Percentiles rank a stretch among this genome's conserved stretches.
phyloP scores from a whole-genome alignment of 2,888 invertebrate species.

The Hybos culiciformis region DNA sequence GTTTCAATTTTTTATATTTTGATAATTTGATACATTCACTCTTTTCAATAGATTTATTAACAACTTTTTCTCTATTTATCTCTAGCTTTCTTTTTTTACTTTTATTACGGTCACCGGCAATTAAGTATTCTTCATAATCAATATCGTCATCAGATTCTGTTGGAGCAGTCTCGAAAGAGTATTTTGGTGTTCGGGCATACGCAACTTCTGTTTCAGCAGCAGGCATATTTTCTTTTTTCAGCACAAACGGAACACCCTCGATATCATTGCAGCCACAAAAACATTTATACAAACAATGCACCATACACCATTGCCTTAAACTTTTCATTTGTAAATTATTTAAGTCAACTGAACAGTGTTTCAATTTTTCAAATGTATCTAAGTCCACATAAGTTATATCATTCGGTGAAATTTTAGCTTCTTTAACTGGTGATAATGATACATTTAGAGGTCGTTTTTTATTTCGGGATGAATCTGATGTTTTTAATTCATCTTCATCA shows the following conservation, averaged over 20 bases:
- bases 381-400: conserved; percentile 21
- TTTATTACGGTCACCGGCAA: background rate
- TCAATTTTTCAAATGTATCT: conserved; percentile 20
- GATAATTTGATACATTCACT: background rate
- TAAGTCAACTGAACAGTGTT: conserved; percentile 27
- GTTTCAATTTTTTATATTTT: background rate
- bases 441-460: conserved; percentile 1
- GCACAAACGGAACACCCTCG: conserved; percentile 23
- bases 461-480: conserved; percentile 1
- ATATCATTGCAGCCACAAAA: conserved; percentile 40
- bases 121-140: background rate
- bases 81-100: background rate
- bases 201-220: conserved; percentile 22
- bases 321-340: conserved; percentile 29
- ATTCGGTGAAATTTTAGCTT: background rate
- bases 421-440: background rate
- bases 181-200: conserved; percentile 19
- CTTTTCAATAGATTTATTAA: background rate
- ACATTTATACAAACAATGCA: conserved; percentile 51
- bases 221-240: conserved; percentile 17
- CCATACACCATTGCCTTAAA: conserved; percentile 50
- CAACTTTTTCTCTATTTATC: background rate
- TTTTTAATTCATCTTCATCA: conserved; percentile 5
- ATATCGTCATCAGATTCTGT: background rate
- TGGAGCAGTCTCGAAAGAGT: conserved; percentile 28